These are phyloP conservation scores for Lycodopsis pacificus DNA, from an alignment of 2,797 vertebrate species.

Conservation along the genomic window DNA sequence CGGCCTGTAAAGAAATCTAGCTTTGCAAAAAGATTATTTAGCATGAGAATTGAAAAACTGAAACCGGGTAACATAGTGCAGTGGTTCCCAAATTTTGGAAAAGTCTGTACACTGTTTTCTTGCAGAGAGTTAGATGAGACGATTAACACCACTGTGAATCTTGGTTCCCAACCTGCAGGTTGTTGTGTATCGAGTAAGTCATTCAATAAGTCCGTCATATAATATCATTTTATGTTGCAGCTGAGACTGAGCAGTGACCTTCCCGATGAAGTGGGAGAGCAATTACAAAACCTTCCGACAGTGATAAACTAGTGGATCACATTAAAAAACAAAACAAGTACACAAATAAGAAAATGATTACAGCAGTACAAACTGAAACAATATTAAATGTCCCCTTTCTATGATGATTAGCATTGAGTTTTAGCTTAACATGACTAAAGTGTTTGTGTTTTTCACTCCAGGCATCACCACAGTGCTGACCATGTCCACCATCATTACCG, in stretches of 20 bases:
- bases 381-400: neutral
- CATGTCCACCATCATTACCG: slow-evolving; percentile 90
- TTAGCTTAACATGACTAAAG: slow-evolving; percentile 14
- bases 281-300: neutral
- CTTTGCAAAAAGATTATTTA: neutral
- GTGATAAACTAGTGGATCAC: too few relatives aligned
- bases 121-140: neutral
- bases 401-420: neutral
- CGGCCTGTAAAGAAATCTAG: neutral
- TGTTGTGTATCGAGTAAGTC: neutral
- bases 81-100: neutral
- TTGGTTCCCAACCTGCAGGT: neutral
- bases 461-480: slow-evolving; percentile 89
- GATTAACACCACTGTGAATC: neutral
- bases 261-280: neutral
- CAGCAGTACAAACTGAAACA: neutral
- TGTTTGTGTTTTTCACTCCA: slow-evolving; percentile 53
- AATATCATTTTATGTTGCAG: too few relatives aligned
- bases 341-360: neutral
- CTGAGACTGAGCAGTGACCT: too few relatives aligned
- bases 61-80: neutral
- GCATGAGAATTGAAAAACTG: neutral
- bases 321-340: neutral
- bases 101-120: neutral
- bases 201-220: neutral